Percentiles rank a stretch among this genome's conserved stretches.
Evolutionary conservation across 2,888 invertebrate species (phyloP).

Genomic region (Neoascia interrupta): DNA sequence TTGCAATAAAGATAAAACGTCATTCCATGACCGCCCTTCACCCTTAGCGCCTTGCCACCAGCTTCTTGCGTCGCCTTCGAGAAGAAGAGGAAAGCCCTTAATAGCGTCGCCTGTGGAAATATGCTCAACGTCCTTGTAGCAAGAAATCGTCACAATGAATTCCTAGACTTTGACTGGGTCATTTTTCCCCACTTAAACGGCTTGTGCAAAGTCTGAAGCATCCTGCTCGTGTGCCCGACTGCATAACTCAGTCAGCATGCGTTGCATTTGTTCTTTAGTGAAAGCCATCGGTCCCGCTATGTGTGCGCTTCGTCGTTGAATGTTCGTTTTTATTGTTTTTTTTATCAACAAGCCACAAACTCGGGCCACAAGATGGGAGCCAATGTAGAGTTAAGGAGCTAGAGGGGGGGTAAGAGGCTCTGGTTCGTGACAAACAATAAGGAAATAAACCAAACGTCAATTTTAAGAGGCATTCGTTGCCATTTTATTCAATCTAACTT

Average conservation of each 20-base stretch:
- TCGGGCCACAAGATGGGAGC: background rate
- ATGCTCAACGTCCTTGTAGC: constrained; percentile 50
- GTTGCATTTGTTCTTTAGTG: background rate
- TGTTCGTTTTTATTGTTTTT: background rate
- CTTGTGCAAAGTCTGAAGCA: background rate
- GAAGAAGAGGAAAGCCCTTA: constrained; percentile 31
- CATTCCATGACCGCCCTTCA: background rate
- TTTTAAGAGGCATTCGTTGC: too few species aligned
- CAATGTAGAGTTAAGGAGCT: background rate
- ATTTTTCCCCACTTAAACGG: constrained; percentile 43
- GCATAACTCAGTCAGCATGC: constrained; percentile 1
- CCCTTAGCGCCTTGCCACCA: background rate
- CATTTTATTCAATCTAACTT: too few species aligned
- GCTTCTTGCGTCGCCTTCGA: background rate
- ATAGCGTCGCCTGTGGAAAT: constrained; percentile 54
- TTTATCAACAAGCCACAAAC: background rate
- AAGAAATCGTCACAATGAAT: constrained; percentile 49
- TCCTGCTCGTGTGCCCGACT: background rate
- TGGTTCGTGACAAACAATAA: too few species aligned
- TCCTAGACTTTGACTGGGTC: constrained; percentile 52
- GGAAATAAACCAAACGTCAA: too few species aligned
- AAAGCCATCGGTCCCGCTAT: background rate
- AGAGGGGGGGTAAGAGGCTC: too few species aligned
- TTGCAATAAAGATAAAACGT: constrained; percentile 45
- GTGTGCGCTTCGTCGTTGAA: background rate